Evolutionary conservation across 2,888 invertebrate species (phyloP), one percentile per base, ranked within the genome.

Genomic region (Cremastinae sp.): DNA sequence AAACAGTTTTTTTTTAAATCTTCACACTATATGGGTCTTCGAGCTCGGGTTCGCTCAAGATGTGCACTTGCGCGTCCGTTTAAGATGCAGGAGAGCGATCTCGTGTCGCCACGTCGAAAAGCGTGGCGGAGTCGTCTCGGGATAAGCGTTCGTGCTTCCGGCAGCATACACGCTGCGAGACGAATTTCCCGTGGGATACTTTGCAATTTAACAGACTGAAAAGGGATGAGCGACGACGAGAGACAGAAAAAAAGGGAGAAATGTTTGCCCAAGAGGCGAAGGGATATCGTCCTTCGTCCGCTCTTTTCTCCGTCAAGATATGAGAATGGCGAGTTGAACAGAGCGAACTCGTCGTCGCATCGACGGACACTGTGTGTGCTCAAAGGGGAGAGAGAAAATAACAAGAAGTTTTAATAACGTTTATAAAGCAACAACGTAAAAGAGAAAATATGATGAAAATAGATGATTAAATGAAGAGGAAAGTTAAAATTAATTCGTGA

Each of bases 101-200:
- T 20, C 20, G 34, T 10, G 3, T 38, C 22, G 22, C 12, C 56
- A 47, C 18, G 12, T 43, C 36, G 47, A 47, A 47, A 12, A 53
- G 34, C 45, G 34, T 36, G 16, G 18, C 14, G 20, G n/a, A 49
- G 70, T 62, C 43, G 56, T 41, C 68, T 64, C 51, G 36, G 49
- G 56, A 56, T 59, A 54, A 75, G 53, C 41, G 74, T 78, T 73
- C 75, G 74, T 79, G 79, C 80, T 81, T 82, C 79, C 78, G 82
- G 74, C 70, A 73, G 69, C 53, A 54, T 41, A 64, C 69, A 61
- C 58, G 45, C 16, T 75, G 68, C 73, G 73, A 58, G 64, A 56
- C 47, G 81, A 85, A 85, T 85, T 85, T 85, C 85, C 84, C 85
- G 79, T 80, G 84, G 84, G 85, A 84, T 83, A 83, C 82, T 82